These are phyloP conservation scores for mouse (Mus musculus) DNA, from an alignment of 2,113 vertebrate species.

Conservation along the genomic window GRCm39 chr4:123121001-123121500, in stretches of 20 bases:
- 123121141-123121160: not conserved
- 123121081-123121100: not conserved
- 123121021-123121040: not conserved
- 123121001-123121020: not conserved
- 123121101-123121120: not conserved
- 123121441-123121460: not conserved
- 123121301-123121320: not conserved
- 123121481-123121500: not conserved
- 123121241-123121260: not conserved
- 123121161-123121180: not conserved
- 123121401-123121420: too few species aligned
- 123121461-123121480: not conserved
- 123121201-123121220: not conserved
- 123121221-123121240: not conserved
- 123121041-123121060: not conserved
- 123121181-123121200: not conserved
- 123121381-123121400: not conserved
- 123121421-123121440: not conserved
- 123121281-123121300: not conserved
- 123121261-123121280: not conserved
- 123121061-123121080: not conserved
- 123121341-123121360: not conserved
- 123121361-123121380: not conserved
- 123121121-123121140: not conserved
- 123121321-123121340: not conserved